phyloP scores from a whole-genome alignment of 2,113 vertebrate genomes.

The Jacana jacana region DNA sequence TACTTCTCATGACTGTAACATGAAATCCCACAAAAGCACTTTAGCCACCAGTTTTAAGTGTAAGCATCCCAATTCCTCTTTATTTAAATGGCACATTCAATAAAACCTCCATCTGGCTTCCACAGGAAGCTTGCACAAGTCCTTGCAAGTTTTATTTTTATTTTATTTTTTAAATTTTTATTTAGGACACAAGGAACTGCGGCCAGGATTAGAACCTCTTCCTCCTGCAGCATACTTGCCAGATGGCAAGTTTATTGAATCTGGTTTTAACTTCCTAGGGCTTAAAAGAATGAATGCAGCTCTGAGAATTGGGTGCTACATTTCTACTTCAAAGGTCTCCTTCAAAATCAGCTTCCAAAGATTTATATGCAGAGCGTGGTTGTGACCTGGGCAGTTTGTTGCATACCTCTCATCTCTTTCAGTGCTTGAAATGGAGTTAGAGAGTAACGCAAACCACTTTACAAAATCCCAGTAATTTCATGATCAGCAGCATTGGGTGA shows the following conservation, averaged over 20 bases:
- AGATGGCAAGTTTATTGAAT: constrained; percentile 49
- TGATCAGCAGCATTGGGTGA: background rate
- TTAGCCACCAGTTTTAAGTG: background rate
- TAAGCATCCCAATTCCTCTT: background rate
- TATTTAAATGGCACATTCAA: constrained; percentile 42
- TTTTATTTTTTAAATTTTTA: background rate
- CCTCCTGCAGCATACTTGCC: constrained; percentile 30
- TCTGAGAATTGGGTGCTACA: background rate
- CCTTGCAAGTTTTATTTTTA: background rate
- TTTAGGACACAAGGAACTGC: background rate
- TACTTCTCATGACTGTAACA: background rate
- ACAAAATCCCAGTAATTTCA: background rate
- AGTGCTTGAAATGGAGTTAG: background rate
- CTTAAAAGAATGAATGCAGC: background rate
- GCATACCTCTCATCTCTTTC: background rate
- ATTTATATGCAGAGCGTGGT: background rate
- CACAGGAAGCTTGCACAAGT: constrained; percentile 30
- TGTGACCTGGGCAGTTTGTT: background rate
- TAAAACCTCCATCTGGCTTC: constrained; percentile 62
- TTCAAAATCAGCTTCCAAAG: background rate
- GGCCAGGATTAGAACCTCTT: constrained; percentile 50
- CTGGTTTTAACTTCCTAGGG: constrained; percentile 43
- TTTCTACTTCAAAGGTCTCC: constrained; percentile 40
- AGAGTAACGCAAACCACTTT: background rate
- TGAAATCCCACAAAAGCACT: background rate